A percentile compares a stretch with the other conserved stretches of the same genome.
Conservation (phyloP, 2,797 vertebrate genomes). For the Rhodeus uyekii region DNA sequence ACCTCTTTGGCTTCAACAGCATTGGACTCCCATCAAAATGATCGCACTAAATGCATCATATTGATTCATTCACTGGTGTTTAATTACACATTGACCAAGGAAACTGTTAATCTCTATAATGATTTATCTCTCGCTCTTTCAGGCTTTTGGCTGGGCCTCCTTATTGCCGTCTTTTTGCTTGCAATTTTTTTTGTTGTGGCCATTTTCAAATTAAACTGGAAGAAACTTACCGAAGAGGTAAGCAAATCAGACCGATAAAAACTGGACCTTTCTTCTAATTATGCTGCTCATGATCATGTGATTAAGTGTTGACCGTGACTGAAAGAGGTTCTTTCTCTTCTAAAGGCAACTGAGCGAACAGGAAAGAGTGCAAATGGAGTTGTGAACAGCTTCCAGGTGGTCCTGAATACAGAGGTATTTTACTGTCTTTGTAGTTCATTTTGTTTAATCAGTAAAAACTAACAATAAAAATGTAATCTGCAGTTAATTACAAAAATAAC, state of each 20-base stretch:
- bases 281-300: neutral
- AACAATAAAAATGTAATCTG: neutral
- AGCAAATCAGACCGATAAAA: conserved; percentile 7
- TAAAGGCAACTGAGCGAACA: conserved; percentile 58
- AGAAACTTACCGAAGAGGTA: conserved; percentile 81
- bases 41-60: conserved; percentile 68
- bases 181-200: conserved; percentile 79
- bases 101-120: neutral
- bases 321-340: conserved; percentile 1
- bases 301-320: neutral
- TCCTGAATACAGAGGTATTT: conserved; percentile 49
- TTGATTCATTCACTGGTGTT: neutral
- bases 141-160: conserved; percentile 90
- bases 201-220: conserved; percentile 83
- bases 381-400: conserved; percentile 43
- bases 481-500: neutral
- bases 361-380: conserved; percentile 34
- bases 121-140: conserved; percentile 15
- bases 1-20: conserved; percentile 85
- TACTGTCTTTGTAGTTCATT: neutral
- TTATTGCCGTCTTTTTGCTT: conserved; percentile 79
- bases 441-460: neutral
- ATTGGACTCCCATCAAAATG: conserved; percentile 84
- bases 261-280: neutral
- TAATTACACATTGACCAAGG: neutral